Evolutionary conservation across 2,113 vertebrate species (phyloP), one percentile per base, ranked within the genome.

Genomic region (Actinemys pallida): DNA sequence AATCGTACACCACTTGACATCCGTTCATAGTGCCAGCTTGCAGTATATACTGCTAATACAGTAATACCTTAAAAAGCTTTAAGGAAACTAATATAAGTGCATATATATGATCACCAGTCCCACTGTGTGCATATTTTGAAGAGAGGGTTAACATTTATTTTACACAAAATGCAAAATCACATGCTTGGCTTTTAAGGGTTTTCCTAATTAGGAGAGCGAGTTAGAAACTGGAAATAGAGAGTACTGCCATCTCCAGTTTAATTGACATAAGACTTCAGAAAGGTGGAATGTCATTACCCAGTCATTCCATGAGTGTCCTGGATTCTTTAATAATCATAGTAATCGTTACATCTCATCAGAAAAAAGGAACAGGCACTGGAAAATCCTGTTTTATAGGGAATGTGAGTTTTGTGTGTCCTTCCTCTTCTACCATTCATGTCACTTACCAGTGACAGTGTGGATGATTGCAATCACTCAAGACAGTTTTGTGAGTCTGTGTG

Each of bases 391-490:
- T 3, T 31, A 1, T 29, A 49, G 62, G 11, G 54, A 24, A 8
- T 31, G 42, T 29, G 29, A 72, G 42, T 17, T 50, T 49, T 59
- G 20, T 24, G 56, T 25, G 3, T 86, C 12, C 39, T 83, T 1
- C 0, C n/a, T 54, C 57, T 79, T 75, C 12, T 14, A 35, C 20
- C 11, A 0, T 49, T 79, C 45, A 50, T 25, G 83, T 24, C 35
- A 31, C n/a, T 72, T 83, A 42, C 5, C 42, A 6, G 20, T 54
- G 39, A 25, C n/a, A 35, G 3, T 0, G 11, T 3, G 1, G 2
- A 6, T 72, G 88, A 57, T 39, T 39, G 5, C 69, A 22, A 6
- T n/a, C 31, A 53, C 4, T 59, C 45, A 47, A 83, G 65, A 16
- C 47, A 10, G 1, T 20, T 76, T 76, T 31, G 47, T 86, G 53